Conservation (phyloP, 2,888 invertebrate species). For the Aethes cnicana region DNA sequence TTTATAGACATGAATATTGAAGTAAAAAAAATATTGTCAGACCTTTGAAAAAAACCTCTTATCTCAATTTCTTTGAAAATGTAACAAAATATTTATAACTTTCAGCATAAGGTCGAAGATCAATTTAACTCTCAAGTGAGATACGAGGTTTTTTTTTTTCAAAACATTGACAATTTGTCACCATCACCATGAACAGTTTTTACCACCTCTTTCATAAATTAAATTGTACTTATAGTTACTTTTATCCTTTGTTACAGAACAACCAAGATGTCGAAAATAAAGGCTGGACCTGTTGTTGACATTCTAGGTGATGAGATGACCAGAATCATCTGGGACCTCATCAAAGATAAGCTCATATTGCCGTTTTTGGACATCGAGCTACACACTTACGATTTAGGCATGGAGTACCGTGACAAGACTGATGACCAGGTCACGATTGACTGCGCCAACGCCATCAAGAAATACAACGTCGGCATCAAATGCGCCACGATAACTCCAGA, state of each 20-base stretch:
- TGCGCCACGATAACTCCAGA: conserved; percentile 99
- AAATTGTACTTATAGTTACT: too few relatives aligned
- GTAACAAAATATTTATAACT: too few relatives aligned
- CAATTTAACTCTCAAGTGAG: too few relatives aligned
- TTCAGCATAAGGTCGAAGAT: too few relatives aligned
- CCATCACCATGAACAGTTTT: too few relatives aligned
- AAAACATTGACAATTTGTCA: too few relatives aligned
- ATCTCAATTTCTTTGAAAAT: too few relatives aligned
- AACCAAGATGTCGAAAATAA: conserved; percentile 84
- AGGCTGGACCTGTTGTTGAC: conserved; percentile 94
- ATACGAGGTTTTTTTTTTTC: too few relatives aligned
- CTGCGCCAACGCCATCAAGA: conserved; percentile 97
- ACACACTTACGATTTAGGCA: conserved; percentile 96
- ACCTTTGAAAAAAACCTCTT: too few relatives aligned
- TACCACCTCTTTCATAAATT: too few relatives aligned
- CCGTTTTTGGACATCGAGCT: conserved; percentile 98
- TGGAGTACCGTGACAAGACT: conserved; percentile 96
- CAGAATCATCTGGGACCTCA: conserved; percentile 98
- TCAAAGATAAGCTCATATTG: conserved; percentile 97
- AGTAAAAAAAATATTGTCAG: too few relatives aligned
- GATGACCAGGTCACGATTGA: conserved; percentile 97
- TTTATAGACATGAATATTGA: too few relatives aligned
- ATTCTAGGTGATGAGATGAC: conserved; percentile 98
- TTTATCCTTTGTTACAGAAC: conserved; percentile 42
- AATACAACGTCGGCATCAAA: conserved; percentile 99